These are phyloP conservation scores for Perodicticus potto DNA, from an alignment of 2,797 vertebrate species.

Conservation along the genomic window DNA sequence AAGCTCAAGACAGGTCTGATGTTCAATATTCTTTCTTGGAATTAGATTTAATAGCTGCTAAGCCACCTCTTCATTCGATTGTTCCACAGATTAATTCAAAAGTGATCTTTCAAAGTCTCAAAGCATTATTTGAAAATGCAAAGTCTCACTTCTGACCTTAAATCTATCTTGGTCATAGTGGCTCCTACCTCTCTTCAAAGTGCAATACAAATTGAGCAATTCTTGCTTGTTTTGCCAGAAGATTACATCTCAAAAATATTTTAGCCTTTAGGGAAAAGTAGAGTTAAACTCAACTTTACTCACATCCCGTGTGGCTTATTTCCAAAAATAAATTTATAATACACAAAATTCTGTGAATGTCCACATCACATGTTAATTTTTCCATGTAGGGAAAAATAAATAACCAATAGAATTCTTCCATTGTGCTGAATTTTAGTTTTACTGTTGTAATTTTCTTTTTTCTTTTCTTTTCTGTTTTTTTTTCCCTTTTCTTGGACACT, in stretches of 20 bases:
- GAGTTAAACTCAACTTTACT: too few relatives aligned
- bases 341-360: background rate
- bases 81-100: background rate
- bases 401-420: background rate
- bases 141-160: background rate
- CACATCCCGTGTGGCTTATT: background rate
- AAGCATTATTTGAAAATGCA: background rate
- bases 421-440: background rate
- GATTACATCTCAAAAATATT: background rate
- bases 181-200: background rate
- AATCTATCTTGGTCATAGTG: background rate
- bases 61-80: background rate
- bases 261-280: background rate
- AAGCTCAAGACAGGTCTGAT: background rate
- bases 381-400: background rate
- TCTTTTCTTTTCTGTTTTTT: too few relatives aligned
- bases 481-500: background rate
- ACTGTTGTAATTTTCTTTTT: background rate
- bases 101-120: background rate
- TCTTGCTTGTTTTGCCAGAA: background rate
- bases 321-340: background rate
- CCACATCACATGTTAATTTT: background rate
- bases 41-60: background rate
- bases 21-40: background rate
- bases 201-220: background rate